phyloP scores from a whole-genome alignment of 2,888 invertebrate species.

The Podabrus alpinus region DNA sequence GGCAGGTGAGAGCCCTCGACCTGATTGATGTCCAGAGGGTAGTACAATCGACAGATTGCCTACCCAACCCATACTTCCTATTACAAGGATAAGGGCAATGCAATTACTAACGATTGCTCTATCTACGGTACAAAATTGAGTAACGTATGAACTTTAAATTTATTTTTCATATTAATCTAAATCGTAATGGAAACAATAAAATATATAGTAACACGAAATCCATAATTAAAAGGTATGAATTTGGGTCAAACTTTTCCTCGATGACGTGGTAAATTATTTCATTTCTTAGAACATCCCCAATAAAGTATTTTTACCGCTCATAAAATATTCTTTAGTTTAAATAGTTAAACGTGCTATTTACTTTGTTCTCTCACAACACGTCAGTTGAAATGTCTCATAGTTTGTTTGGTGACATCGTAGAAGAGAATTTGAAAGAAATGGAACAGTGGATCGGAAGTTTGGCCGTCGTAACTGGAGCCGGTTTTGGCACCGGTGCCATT shows the following conservation, averaged over 20 bases:
- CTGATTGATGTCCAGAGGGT: slow-evolving; percentile 47
- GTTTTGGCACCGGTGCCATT: slow-evolving; percentile 16
- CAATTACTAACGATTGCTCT: slow-evolving; percentile 39
- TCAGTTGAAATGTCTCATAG: not conserved
- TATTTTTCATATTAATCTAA: not conserved
- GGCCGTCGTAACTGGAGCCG: slow-evolving; percentile 22
- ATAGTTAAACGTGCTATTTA: not conserved
- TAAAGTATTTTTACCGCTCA: not conserved
- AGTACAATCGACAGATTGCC: slow-evolving; percentile 44
- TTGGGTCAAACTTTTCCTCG: not conserved
- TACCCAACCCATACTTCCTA: slow-evolving; percentile 35
- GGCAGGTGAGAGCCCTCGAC: slow-evolving; percentile 44
- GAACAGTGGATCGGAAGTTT: slow-evolving; percentile 26
- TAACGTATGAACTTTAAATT: slow-evolving; percentile 31
- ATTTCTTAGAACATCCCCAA: not conserved
- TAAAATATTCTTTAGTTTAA: not conserved
- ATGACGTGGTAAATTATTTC: not conserved
- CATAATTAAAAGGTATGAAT: not conserved
- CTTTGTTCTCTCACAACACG: not conserved
- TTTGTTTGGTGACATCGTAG: slow-evolving; percentile 20
- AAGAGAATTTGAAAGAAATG: slow-evolving; percentile 20
- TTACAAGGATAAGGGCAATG: slow-evolving; percentile 32
- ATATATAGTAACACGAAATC: not conserved
- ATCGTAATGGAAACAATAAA: not conserved
- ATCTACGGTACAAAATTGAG: slow-evolving; percentile 32